Conservation (phyloP, 2,888 invertebrate species). For the Bimastos eiseni region DNA sequence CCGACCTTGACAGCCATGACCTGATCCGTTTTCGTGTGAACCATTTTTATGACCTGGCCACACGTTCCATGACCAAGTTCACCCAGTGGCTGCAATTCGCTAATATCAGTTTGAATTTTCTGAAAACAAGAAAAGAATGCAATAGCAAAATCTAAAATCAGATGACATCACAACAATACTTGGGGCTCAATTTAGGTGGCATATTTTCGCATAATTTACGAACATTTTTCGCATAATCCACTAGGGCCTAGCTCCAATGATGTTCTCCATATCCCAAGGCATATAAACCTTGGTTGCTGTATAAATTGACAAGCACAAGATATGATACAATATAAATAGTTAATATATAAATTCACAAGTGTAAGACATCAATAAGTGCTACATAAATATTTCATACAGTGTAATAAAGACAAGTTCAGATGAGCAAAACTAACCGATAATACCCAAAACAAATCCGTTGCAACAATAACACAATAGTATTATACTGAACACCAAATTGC, state of each 20-base stretch:
- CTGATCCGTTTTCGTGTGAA: slow-evolving; percentile 80
- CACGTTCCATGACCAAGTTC: slow-evolving; percentile 77
- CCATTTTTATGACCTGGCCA: slow-evolving; percentile 96
- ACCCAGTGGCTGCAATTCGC: slow-evolving; percentile 57
- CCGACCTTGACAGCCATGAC: slow-evolving; percentile 89
- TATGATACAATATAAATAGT: too few species aligned
- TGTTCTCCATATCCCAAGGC: too few species aligned
- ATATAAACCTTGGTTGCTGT: too few species aligned
- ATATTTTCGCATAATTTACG: too few species aligned
- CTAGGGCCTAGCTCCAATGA: too few species aligned
- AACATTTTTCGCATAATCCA: too few species aligned
- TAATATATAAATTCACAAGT: too few species aligned
- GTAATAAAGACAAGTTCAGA: not conserved
- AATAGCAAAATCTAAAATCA: not conserved
- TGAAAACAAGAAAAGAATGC: slow-evolving; percentile 5
- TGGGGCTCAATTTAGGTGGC: too few species aligned
- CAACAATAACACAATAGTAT: not conserved
- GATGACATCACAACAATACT: not conserved
- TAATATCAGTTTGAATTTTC: slow-evolving; percentile 49
- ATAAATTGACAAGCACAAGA: too few species aligned
- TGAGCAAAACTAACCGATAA: not conserved
- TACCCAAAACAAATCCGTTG: not conserved
- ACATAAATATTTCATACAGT: too few species aligned
- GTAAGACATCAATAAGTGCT: too few species aligned
- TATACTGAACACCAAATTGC: not conserved